These are phyloP conservation scores for Ceratotherium simum DNA, from an alignment of 2,113 vertebrate species.

Conservation along the genomic window DNA sequence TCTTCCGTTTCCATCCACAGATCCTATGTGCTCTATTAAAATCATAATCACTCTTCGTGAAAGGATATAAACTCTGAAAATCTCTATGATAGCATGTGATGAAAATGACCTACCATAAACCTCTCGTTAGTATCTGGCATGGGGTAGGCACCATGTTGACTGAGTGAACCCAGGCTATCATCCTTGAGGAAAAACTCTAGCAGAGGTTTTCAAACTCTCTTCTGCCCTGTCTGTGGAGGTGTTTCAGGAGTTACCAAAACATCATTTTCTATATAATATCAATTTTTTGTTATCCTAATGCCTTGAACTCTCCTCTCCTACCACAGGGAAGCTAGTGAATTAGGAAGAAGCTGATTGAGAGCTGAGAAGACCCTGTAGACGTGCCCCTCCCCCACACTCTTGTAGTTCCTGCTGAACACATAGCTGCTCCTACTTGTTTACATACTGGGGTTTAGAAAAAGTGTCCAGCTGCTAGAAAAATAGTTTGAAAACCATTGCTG, in stretches of 20 bases:
- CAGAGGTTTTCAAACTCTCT: not conserved
- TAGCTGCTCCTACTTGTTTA: not conserved
- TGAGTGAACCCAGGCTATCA: not conserved
- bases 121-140: not conserved
- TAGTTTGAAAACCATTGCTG: not conserved
- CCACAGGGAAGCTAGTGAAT: not conserved
- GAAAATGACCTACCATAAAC: not conserved
- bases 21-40: not conserved
- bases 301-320: not conserved
- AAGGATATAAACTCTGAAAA: not conserved
- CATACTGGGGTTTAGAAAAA: not conserved
- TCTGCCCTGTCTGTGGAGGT: not conserved
- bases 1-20: not conserved
- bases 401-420: not conserved
- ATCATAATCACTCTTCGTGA: not conserved
- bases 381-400: fast-evolving
- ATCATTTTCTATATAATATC: not conserved
- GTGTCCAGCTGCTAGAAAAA: not conserved
- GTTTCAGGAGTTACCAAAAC: not conserved
- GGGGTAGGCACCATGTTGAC: not conserved
- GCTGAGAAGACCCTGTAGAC: not conserved
- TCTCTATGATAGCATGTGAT: not conserved
- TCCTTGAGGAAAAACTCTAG: not conserved
- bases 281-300: not conserved
- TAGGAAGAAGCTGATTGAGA: not conserved